Base-by-base conservation (phyloP, 2,797 vertebrate species). In the Perodicticus potto region DNA sequence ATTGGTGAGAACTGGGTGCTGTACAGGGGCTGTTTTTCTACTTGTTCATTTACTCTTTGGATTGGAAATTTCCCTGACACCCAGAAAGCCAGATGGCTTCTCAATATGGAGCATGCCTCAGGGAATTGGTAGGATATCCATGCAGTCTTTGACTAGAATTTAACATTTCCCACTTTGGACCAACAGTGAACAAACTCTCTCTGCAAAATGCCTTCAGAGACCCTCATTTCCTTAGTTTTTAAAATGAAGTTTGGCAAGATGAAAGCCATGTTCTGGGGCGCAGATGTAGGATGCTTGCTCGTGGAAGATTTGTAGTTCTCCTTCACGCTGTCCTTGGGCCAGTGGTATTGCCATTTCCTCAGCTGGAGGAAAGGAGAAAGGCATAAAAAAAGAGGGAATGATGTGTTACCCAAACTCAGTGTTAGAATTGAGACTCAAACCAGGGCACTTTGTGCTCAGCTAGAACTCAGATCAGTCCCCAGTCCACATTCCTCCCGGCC, bases 1-100 rank as follows among this genome's bases (percentile, higher is more conserved):
- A 23, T 85, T 55, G 92, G 73, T 53, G 96, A 93, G 82, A 96
- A 73, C 53, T 95, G 78, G 53, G 82, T 88, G 87, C 69, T 53
- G 12, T 12, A 27, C 40, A 65, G 37, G 85, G 59, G 57, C 53
- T 27, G 0, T 69, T 93, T 97, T 97, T 80, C 78, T 95, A 63
- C 78, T 84, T 80, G 69, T 55, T 93, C 72, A 74, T 65, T 81
- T 88, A 17, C 55, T 81, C 25, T 94, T 72, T 72, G n/a, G 61
- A 17, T 73, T 76, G 43, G 61, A 89, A 65, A 27, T 84, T 69
- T 93, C 92, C 70, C 55, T 74, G 37, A 88, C 29, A 72, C 76
- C 43, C 12, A 23, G 53, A 70, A 81, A 77, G 13, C 59, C 77
- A 87, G 81, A 20, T 34, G 76, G 34, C 43, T 77, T 69, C 20